A percentile compares a stretch with the other conserved stretches of the same genome.
Conservation (phyloP, 2,113 vertebrate genomes). For the Elachura formosa region DNA sequence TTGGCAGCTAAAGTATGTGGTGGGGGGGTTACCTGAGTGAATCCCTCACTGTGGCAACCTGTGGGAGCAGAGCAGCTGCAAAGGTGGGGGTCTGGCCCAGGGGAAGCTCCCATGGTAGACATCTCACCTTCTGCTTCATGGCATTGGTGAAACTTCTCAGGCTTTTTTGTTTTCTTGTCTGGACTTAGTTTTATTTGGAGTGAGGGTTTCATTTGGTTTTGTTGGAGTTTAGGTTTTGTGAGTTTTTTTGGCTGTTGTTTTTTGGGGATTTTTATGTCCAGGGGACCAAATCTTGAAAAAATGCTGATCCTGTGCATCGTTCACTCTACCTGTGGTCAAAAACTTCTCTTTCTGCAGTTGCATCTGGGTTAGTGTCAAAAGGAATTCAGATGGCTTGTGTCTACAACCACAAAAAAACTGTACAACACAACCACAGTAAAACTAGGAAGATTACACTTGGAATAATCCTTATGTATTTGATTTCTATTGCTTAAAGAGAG, state of each 20-base stretch:
- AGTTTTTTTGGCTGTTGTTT: not conserved
- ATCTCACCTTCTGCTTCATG: not conserved
- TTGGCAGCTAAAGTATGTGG: no score
- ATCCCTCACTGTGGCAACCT: not conserved
- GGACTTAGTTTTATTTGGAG: not conserved
- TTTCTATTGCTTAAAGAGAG: not conserved
- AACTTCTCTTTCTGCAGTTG: not conserved
- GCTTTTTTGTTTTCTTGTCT: not conserved
- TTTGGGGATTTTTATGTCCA: not conserved
- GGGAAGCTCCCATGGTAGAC: rapidly evolving
- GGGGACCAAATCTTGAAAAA: not conserved
- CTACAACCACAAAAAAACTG: not conserved
- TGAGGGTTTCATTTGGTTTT: not conserved
- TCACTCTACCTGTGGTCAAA: not conserved
- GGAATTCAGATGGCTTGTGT: not conserved
- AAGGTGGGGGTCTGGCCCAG: not conserved
- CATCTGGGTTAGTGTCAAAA: not conserved
- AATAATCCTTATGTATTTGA: not conserved
- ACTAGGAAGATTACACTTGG: not conserved
- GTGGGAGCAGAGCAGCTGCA: not conserved
- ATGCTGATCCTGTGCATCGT: not conserved
- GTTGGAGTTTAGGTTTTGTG: not conserved
- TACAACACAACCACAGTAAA: no score
- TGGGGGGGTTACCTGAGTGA: not conserved
- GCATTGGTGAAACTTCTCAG: not conserved